Base-by-base conservation (phyloP, 2,888 invertebrate genomes). In the Drosophila vallismaia region DNA sequence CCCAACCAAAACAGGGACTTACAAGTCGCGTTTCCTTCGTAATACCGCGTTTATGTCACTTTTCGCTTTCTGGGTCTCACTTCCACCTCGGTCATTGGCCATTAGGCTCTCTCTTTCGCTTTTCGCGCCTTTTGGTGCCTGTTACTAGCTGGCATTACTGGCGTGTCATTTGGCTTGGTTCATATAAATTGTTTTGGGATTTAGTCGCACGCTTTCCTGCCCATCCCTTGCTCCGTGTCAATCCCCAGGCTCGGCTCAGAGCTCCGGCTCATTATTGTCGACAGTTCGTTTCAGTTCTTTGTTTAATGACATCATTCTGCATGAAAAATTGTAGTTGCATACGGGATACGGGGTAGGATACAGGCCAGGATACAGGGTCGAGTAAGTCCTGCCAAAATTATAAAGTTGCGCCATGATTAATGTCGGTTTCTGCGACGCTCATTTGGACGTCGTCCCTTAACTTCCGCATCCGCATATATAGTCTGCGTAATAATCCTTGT, bases 161-260 rank as follows among this genome's bases (percentile, higher is more conserved):
- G 57, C 64, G 67, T 64, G 76, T 75, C 85, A 78, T 72, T 74
- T 74, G 63, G 76, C 71, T 71, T 70, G 79, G 71, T 70, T 74
- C 79, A 71, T 75, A 87, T 85, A 83, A 87, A 83, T 83, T 85
- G 86, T 82, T 87, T 83, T 85, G 88, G 83, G 83, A 83, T 79
- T 87, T 85, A 71, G 74, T 68, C 74, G 76, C 74, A 81, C 72
- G 63, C 73, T 74, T 79, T 79, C 55, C 54, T 48, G 53, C 63
- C 68, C 62, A 68, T 55, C 12, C 26, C 46, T 24, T 24, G 19
- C 12, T n/a, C 9, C 28, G 19, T 9, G 52, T 62, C 40, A 69
- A 54, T 53, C 40, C 72, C 49, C 33, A 57, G 67, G 26, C 48
- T 55, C 66, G 67, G 77, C 68, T 69, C 70, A 59, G 62, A 67